Evolutionary conservation across 2,888 invertebrate genomes (phyloP).

Genomic region (Drosophila paracracens): DNA sequence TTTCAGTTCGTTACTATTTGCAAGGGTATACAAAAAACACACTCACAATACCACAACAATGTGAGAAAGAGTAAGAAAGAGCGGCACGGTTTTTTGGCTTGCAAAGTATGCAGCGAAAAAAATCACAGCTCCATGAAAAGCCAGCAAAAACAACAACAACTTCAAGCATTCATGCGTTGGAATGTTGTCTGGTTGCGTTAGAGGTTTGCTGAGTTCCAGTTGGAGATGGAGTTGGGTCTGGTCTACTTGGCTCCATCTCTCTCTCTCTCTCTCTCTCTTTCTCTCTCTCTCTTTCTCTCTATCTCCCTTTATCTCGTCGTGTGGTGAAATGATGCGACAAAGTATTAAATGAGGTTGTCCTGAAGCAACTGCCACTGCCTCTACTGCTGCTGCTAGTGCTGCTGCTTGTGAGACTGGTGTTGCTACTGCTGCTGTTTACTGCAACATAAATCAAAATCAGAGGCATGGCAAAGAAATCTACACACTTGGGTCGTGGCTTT

Average conservation of each 20-base stretch:
- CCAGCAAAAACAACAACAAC: conserved; percentile 23
- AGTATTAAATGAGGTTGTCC: conserved; percentile 76
- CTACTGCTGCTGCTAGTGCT: conserved; percentile 34
- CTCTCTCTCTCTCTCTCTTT: neutral
- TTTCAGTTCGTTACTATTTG: neutral
- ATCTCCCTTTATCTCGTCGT: conserved; percentile 7
- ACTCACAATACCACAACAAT: conserved; percentile 55
- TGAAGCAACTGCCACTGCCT: conserved; percentile 37
- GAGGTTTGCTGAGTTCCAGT: conserved; percentile 22
- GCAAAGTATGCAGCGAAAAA: conserved; percentile 58
- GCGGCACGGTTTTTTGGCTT: conserved; percentile 43
- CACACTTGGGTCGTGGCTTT: conserved; percentile 38
- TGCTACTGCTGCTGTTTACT: conserved; percentile 59
- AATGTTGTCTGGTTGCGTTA: conserved; percentile 51
- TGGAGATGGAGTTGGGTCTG: conserved; percentile 24
- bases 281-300: neutral
- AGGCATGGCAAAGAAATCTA: conserved; percentile 59
- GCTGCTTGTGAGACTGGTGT: conserved; percentile 34
- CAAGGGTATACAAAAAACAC: conserved; percentile 1
- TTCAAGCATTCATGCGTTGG: conserved; percentile 53
- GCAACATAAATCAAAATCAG: conserved; percentile 78
- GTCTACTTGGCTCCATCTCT: neutral
- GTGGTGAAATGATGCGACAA: conserved; percentile 76
- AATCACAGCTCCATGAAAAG: conserved; percentile 52
- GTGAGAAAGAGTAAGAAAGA: conserved; percentile 43